These are phyloP conservation scores for Eucidaris tribuloides DNA, from an alignment of 35 echinoderm and acorn worm species.

Conservation along the genomic window DNA sequence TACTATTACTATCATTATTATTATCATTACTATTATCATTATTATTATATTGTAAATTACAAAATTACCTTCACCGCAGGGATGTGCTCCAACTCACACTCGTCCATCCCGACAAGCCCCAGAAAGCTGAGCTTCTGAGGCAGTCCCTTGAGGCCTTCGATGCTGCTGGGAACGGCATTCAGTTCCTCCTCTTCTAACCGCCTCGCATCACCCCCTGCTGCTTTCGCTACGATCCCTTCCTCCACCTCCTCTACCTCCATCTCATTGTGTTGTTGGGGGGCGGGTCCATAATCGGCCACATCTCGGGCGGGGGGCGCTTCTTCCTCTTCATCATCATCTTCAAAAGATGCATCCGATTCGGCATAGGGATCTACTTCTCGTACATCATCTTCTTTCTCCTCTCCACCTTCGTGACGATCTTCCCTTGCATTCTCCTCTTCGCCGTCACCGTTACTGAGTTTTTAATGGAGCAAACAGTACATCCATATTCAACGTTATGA, in stretches of 20 bases:
- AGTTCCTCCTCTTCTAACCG: slow-evolving; percentile 4
- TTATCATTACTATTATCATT: too few species aligned
- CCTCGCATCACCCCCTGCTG: not conserved
- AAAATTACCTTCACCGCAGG: slow-evolving; percentile 38
- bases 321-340: not conserved
- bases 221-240: not conserved
- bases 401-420: not conserved
- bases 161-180: slow-evolving; percentile 1
- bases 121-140: slow-evolving; percentile 19
- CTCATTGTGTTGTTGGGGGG: not conserved
- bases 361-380: not conserved
- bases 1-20: too few species aligned
- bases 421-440: not conserved
- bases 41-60: too few species aligned
- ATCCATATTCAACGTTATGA: too few species aligned
- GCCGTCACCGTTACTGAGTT: not conserved
- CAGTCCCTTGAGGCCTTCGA: slow-evolving; percentile 35
- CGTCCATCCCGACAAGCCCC: slow-evolving; percentile 40
- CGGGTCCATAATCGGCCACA: not conserved
- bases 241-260: not conserved
- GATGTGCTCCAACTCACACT: slow-evolving; percentile 39
- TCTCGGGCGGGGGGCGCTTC: not conserved
- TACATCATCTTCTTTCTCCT: not conserved
- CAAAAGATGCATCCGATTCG: not conserved
- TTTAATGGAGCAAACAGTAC: not conserved